phyloP scores from a whole-genome alignment of 2,797 vertebrate genomes.

The Crenuchus spilurus region DNA sequence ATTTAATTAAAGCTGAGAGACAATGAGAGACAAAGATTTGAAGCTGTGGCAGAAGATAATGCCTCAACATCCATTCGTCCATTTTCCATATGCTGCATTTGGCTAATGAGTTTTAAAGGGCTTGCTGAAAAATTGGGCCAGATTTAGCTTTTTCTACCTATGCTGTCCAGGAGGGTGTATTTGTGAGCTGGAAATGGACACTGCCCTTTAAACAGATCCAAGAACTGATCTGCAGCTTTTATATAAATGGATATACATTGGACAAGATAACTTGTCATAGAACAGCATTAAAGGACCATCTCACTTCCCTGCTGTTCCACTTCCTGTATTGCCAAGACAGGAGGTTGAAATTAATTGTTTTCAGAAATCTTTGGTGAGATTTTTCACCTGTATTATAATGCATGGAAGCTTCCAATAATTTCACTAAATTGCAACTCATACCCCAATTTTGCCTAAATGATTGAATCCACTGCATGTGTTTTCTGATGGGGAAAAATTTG shows the following conservation, averaged over 20 bases:
- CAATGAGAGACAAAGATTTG: slow-evolving; percentile 39
- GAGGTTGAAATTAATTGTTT: too few species aligned
- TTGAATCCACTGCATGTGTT: not conserved
- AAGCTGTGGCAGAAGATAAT: slow-evolving; percentile 43
- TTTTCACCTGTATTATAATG: not conserved
- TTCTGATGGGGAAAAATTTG: not conserved
- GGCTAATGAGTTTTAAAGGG: slow-evolving; percentile 43
- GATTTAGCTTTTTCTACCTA: not conserved
- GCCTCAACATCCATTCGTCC: slow-evolving; percentile 39
- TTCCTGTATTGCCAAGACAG: too few species aligned
- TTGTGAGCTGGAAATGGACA: not conserved
- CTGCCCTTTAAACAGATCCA: too few species aligned
- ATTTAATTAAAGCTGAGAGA: slow-evolving; percentile 49
- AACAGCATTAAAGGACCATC: too few species aligned
- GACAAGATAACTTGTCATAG: too few species aligned
- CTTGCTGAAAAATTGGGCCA: slow-evolving; percentile 15
- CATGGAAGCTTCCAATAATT: not conserved
- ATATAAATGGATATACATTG: not conserved
- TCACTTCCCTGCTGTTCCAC: too few species aligned
- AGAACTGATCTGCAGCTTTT: not conserved
- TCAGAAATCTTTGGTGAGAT: not conserved
- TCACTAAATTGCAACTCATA: not conserved
- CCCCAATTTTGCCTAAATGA: not conserved
- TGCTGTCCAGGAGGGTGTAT: not conserved
- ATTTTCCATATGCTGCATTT: slow-evolving; percentile 43